Base-by-base conservation (phyloP, 92 coral and sea anemone species). In the Epizoanthus stellaris region DNA sequence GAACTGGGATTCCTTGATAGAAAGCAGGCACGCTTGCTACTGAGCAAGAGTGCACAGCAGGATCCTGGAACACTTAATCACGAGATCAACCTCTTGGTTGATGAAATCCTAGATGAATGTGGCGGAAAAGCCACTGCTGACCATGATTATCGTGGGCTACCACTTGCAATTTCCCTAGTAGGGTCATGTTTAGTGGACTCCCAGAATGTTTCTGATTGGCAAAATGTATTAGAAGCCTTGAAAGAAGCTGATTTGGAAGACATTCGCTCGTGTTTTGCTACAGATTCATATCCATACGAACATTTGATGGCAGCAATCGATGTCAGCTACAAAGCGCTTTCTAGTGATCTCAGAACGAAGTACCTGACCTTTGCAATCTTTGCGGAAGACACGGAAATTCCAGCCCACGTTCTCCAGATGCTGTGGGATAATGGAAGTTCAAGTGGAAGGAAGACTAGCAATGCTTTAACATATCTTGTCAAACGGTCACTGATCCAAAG, bases 351-450 rank as follows among this genome's bases (percentile, higher is more conserved):
- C 61, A 72, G 69, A 72, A 82, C 82, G 59, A 87, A 82, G 76
- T 90, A 82, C 82, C 86, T 90, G 13, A 81, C 62, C 66, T 83
- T 90, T 67, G 88, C 91, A 14, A 67, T 87, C 66, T 90, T 90
- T 76, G 88, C 93, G 34, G 93, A 90, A 74, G 93, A 90, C 70
- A 87, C 82, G 7, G 91, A 90, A 52, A 70, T 90, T 56, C 93
- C 93, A 62, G 76, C 86, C 17, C 73, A 76, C 30, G 85, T 90
- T 57, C 85, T 90, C 43, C 91, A 90, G 73, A 83, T 87, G 88
- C 63, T 90, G 40, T 90, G 93, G 93, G 64, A 54, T 38, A 30
- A 64, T 19, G n/a, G 16, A 34, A 70, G 67, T 34, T 14, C 68
- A 16, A 70, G 75, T n/a, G 75, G 79, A 45, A 63, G 93, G 39